Evolutionary conservation across 2,113 vertebrate genomes (phyloP), one percentile per base, ranked within the genome.

Genomic region (Desmodus rotundus): DNA sequence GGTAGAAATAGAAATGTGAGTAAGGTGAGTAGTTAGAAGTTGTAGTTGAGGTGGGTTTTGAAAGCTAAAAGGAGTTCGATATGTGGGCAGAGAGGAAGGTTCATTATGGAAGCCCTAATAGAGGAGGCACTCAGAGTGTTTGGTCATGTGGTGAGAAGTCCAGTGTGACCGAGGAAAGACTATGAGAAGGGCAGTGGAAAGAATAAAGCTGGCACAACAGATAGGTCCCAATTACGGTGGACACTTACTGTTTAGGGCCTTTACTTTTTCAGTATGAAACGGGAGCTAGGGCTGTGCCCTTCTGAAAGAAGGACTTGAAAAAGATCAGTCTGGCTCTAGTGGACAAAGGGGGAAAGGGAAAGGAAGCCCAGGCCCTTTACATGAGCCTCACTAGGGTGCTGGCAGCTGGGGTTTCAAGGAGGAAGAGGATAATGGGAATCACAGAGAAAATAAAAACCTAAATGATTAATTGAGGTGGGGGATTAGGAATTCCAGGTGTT

Each of bases 211-310:
- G 26, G 19, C 9, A 12, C 28, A 28, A 50, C 31, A 28, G 58
- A 41, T 47, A 70, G 16, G 31, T 22, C 1, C 16, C 8, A 4
- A 5, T 10, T 28, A 70, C 28, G 20, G 1, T 72, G 13, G 12
- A 38, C 0, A 28, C n/a, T 86, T 61, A 14, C 14, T 22, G 0
- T 28, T 81, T 22, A 61, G 12, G 20, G 5, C 2, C 7, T 93
- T 93, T 1, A 3, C 0, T 41, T 61, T 82, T 76, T 52, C 31
- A 47, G 5, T 38, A 81, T 3, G 45, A 82, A 92, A 36, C 3
- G 4, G 22, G 5, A 70, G 22, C 4, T 10, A 1, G 6, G 0
- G 8, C 1, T 6, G 2, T n/a, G 9, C 1, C 6, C 50, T 76
- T 93, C 43, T 78, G 8, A 83, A 78, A 80, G 47, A 33, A 58